Base-by-base conservation (phyloP, 2,888 invertebrate genomes). In the Rhagophthalmus giganteus region DNA sequence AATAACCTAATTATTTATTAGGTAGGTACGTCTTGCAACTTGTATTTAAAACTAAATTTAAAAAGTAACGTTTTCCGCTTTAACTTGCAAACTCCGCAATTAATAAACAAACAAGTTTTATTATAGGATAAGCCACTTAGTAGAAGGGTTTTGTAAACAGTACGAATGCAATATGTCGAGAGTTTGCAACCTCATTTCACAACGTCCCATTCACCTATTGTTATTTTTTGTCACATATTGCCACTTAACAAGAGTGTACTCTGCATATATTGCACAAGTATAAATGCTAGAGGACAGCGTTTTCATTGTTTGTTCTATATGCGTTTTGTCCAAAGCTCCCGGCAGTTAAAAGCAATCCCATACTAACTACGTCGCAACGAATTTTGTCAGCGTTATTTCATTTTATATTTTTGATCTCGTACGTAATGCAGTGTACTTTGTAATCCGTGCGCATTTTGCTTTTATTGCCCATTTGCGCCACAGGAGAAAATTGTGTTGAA, bases 171-270 rank as follows among this genome's bases (percentile, higher is more conserved):
- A 50, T 34, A 39, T 50, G 39, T 28, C 12, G 37, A 45, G 15
- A 44, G 27, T 50, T 38, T 42, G 37, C 38, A 44, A 39, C 44
- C 32, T 39, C 42, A 32, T 44, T 26, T 28, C 33, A 33, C 26
- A 32, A 32, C 20, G 31, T 44, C 20, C 35, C 24, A 13, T 25
- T 25, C 37, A 12, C 26, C 44, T 44, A 50, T 44, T 50, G 50
- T 50, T 44, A 12, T 13, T 50, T 49, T 50, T 50, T 38, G 50
- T 26, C 60, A 58, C 65, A 70, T 69, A 69, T 69, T 69, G 67
- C 68, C 68, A 64, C 66, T 70, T 68, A 67, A 66, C 67, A 65
- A 62, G 58, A 60, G 61, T 61, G 60, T 57, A 51, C 63, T 61
- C 59, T 65, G 64, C 52, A 51, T 52, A 58, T 58, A 59, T 59